Evolutionary conservation across 2,113 vertebrate genomes (phyloP).

Genomic region (Phrynosoma platyrhinos): DNA sequence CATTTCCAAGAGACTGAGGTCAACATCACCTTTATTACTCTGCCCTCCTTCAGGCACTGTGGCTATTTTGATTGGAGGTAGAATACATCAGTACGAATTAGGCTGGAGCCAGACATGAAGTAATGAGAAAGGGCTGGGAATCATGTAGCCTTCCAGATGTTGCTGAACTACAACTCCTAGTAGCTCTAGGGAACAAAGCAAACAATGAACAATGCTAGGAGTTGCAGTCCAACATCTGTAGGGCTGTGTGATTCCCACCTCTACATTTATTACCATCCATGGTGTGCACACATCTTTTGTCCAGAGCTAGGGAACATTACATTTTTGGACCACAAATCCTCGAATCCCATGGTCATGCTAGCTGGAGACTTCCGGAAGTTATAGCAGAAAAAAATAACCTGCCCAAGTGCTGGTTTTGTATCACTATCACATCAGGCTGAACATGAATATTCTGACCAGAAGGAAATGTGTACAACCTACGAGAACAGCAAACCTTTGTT

Average conservation of each 20-base stretch:
- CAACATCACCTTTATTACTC: background rate
- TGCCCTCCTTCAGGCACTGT: rapidly evolving
- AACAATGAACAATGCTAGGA: background rate
- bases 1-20: rapidly evolving
- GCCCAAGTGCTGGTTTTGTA: too few relatives aligned
- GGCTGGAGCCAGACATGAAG: background rate
- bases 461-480: background rate
- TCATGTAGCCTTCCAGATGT: background rate
- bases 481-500: background rate
- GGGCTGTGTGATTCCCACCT: too few relatives aligned
- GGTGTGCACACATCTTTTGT: too few relatives aligned
- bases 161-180: too few relatives aligned
- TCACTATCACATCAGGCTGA: too few relatives aligned
- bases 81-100: background rate
- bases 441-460: background rate
- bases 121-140: background rate
- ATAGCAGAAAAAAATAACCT: too few relatives aligned
- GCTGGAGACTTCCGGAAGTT: too few relatives aligned
- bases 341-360: background rate
- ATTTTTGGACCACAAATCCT: background rate
- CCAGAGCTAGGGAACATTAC: background rate
- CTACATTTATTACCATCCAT: too few relatives aligned
- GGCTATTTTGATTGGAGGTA: constrained; percentile 34
- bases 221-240: too few relatives aligned
- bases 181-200: background rate